Evolutionary conservation across 2,888 invertebrate genomes (phyloP), one percentile per base, ranked within the genome.

Genomic region (Synergus itoensis): DNA sequence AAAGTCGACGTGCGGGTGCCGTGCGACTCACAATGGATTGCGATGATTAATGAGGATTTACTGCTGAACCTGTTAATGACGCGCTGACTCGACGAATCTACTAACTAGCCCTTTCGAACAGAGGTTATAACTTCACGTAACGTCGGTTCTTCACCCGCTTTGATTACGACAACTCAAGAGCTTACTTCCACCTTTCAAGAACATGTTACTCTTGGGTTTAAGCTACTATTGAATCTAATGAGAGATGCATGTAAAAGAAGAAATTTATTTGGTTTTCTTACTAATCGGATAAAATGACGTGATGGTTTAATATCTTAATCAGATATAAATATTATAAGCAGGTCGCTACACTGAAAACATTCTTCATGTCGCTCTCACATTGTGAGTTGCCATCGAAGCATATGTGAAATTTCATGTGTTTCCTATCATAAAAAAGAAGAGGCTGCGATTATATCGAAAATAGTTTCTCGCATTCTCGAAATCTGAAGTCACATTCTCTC

Each of bases 31-130:
- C 84, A 84, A 84, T 86, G 81, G 83, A 84, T 84, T 81, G 82
- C 85, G 83, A 91, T 92, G 92, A 92, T 92, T 92, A 92, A 92
- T 92, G 92, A 89, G 88, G 86, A 90, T 89, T 86, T 84, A 83
- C 83, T 82, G 83, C 80, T 82, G 84, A 88, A 82, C 85, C 87
- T 89, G 90, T 91, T 91, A 91, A 90, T 90, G 89, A 90, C 86
- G 88, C 89, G 89, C 89, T 92, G 92, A 92, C 91, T 91, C 88
- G 90, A 82, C 90, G 87, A 87, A 89, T 90, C 89, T 87, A 88
- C 89, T 91, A 90, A 91, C 89, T 89, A 89, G 89, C 89, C 86
- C 88, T 89, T 89, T 88, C 85, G 83, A 84, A 80, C 79, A 67
- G 78, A 82, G 82, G 80, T 83, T 62, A 21, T 62, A 62, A 76